Percentiles rank a stretch among this genome's conserved stretches.
phyloP scores from a whole-genome alignment of 2,113 vertebrate genomes.

The Istiophorus platypterus region DNA sequence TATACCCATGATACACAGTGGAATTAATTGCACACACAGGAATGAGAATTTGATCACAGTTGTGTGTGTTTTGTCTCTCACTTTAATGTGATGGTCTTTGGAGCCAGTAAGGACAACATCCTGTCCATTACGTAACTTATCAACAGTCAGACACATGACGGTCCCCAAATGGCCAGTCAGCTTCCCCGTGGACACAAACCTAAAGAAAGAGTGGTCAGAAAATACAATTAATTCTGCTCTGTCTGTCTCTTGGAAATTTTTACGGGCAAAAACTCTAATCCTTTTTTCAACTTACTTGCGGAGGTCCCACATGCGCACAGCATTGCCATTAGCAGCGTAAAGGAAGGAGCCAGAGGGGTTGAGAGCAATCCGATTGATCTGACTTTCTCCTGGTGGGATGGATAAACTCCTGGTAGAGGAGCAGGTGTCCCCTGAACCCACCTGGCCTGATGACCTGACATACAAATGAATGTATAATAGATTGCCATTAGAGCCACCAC shows the following conservation, averaged over 20 bases:
- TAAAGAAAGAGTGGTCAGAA: conserved; percentile 56
- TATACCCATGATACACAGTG: not conserved
- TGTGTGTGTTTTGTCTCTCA: conserved; percentile 63
- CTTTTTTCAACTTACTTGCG: conserved; percentile 86
- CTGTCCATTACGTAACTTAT: conserved; percentile 90
- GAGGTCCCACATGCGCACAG: conserved; percentile 98
- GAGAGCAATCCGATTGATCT: conserved; percentile 95
- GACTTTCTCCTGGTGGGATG: conserved; percentile 95
- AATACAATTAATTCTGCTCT: not conserved
- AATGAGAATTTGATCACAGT: not conserved
- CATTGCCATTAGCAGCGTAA: conserved; percentile 94
- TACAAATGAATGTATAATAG: not conserved
- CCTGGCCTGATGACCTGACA: conserved; percentile 93
- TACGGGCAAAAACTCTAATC: not conserved
- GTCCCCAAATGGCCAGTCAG: conserved; percentile 93
- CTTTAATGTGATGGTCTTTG: conserved; percentile 96
- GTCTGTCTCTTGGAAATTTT: not conserved
- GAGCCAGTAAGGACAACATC: conserved; percentile 98
- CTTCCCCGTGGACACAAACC: conserved; percentile 97
- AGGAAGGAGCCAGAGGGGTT: conserved; percentile 93
- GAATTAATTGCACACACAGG: not conserved
- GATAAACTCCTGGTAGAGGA: conserved; percentile 86
- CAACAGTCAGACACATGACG: conserved; percentile 95
- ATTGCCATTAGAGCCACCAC: not conserved
- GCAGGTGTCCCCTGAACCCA: conserved; percentile 89